Evolutionary conservation across 1,140 invertebrate species (phyloP).

Genomic region (Zaprionus africanus): DNA sequence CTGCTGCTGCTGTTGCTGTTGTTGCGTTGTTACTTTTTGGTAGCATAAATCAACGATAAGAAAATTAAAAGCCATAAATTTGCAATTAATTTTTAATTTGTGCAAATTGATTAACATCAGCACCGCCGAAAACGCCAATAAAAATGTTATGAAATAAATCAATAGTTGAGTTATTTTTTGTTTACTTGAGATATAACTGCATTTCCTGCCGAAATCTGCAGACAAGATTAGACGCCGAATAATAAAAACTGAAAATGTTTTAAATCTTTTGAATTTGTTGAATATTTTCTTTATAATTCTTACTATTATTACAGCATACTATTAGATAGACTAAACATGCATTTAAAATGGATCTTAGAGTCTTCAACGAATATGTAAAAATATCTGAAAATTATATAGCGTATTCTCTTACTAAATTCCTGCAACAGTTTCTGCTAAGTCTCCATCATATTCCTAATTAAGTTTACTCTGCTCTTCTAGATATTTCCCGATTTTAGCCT

Average conservation of each 20-base stretch:
- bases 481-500: no score
- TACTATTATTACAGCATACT: no score
- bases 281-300: not conserved
- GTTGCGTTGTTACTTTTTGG: constrained; percentile 28
- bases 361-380: no score
- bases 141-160: constrained; percentile 71
- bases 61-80: constrained; percentile 84
- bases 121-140: constrained; percentile 60
- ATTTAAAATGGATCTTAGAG: no score
- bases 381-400: no score
- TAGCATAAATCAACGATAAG: constrained; percentile 76
- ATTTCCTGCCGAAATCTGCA: constrained; percentile 11
- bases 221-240: not conserved
- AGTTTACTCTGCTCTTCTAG: not conserved
- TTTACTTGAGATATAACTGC: constrained; percentile 25
- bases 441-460: not conserved
- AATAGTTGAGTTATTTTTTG: constrained; percentile 26
- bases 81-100: constrained; percentile 84
- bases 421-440: not conserved
- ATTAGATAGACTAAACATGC: no score
- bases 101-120: constrained; percentile 78
- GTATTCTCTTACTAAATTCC: not conserved
- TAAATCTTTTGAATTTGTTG: not conserved
- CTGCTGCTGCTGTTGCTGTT: constrained; percentile 3
- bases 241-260: not conserved